Percentiles rank a stretch among this genome's conserved stretches.
Conservation (phyloP, 1,140 invertebrate genomes). For the Ceratitis capitata region DNA sequence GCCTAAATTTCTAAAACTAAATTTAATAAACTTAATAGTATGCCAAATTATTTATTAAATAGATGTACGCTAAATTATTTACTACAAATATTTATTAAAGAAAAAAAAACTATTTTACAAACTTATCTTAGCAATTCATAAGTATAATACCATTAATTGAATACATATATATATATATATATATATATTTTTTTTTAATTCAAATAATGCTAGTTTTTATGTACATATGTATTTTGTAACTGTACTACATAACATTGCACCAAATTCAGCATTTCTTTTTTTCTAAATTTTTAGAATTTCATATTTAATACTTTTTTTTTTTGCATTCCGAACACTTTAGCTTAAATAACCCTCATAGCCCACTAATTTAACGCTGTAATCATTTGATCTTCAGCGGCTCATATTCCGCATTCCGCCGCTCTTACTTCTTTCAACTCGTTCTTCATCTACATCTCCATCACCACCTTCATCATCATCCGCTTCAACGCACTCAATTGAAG, state of each 20-base stretch:
- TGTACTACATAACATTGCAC: not conserved
- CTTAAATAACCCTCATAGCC: conserved; percentile 12
- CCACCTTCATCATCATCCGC: not conserved
- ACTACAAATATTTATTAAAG: not conserved
- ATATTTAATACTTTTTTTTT: not conserved
- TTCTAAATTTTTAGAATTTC: not conserved
- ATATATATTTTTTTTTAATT: no score
- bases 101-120: not conserved
- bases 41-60: not conserved
- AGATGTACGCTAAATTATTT: not conserved
- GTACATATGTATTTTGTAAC: not conserved
- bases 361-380: not conserved
- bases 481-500: conserved; percentile 69
- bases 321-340: not conserved
- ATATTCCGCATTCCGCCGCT: not conserved
- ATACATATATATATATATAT: no score
- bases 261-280: not conserved
- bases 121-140: not conserved
- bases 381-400: not conserved
- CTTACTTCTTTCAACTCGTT: not conserved
- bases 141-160: no score
- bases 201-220: no score
- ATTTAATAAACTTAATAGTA: not conserved
- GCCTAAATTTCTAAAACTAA: not conserved
- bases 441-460: not conserved